Base-by-base conservation (phyloP, 2,797 vertebrate genomes). In the Antrozous pallidus region DNA sequence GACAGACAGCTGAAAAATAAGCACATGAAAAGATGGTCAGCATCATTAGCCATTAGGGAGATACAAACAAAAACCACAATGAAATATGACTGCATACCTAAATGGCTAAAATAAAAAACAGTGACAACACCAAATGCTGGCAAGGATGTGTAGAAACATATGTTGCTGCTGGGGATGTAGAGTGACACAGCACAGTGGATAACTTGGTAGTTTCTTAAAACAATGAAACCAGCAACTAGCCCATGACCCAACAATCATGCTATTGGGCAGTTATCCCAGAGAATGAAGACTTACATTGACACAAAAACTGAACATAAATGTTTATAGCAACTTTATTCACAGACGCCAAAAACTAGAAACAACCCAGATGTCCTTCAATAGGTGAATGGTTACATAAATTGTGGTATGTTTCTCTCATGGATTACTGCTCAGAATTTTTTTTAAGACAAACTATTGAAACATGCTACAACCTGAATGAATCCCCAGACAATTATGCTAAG, bases 141-240 rank as follows among this genome's bases (percentile, higher is more conserved):
- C 33, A 65, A 75, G 51, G 67, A 61, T 54, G 18, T 22, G 31
- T 22, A 78, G 47, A 86, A 92, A 86, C 54, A 63, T 11, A 14
- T 7, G 36, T 67, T 88, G 45, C 28, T 36, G 8, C 26, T 74
- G 24, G 31, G 63, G 74, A 63, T 33, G 49, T 38, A 40, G 74
- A 85, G 75, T 83, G 33, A n/a, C 65, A 58, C 2, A 49, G 33
- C 33, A 65, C 80, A 83, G 70, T 58, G 51, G 24, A 10, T 45
- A 89, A 70, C 8, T 63, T 83, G 58, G 24, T 31, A 74, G 26
- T 91, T 92, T 92, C 71, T 94, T 70, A 45, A 74, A 94, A 93
- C 47, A 87, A 51, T 33, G 73, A 87, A 89, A 93, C 54, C 40
- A 54, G 20, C 31, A 92, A 70, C 42, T 88, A 77, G 31, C 36